Conservation (phyloP, 37 sponge, comb jelly and placozoan genomes). For the Chondrilla cf. caribensis region DNA sequence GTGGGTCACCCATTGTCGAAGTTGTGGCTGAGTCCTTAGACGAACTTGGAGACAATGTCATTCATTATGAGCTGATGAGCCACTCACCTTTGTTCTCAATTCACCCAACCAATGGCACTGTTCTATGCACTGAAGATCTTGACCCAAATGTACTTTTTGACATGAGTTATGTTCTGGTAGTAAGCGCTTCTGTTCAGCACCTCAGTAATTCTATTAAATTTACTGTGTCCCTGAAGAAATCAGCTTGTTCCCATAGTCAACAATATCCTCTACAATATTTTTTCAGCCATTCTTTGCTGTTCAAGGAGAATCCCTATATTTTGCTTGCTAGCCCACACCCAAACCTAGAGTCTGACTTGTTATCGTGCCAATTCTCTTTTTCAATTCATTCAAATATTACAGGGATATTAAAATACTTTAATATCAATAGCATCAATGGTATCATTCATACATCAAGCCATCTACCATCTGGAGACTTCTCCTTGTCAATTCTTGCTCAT, state of each 20-base stretch:
- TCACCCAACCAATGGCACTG: neutral
- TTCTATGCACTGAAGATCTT: neutral
- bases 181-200: neutral
- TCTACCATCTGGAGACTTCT: neutral
- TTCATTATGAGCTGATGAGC: neutral
- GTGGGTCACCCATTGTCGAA: neutral
- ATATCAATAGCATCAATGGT: neutral
- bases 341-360: neutral
- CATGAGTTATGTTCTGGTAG: neutral
- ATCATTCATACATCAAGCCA: neutral
- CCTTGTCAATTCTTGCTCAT: neutral
- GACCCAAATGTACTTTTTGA: neutral
- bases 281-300: neutral
- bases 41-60: neutral
- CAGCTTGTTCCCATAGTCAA: neutral
- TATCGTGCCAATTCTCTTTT: neutral
- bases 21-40: neutral
- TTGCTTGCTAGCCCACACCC: neutral
- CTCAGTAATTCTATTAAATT: neutral
- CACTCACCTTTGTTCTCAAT: neutral
- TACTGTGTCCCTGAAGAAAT: neutral
- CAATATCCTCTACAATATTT: neutral
- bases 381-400: too few species aligned
- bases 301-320: too few species aligned
- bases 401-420: neutral